Percentiles rank a stretch among this genome's conserved stretches.
phyloP scores from a whole-genome alignment of 2,113 vertebrate genomes.

The Cyprinodon variegatus region DNA sequence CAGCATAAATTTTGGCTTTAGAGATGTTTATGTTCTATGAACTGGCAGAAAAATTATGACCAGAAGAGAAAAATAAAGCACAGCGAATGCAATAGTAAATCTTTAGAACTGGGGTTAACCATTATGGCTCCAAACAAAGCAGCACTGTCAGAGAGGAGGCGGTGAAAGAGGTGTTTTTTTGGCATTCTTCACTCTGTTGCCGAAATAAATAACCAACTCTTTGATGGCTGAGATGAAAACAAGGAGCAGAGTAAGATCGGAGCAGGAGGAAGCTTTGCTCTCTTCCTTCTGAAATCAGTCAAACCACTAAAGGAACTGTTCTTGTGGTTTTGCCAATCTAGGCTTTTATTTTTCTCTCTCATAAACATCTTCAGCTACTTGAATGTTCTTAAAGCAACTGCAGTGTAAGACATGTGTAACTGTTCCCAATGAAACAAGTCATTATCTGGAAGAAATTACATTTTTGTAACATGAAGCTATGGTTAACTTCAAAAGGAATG shows the following conservation, averaged over 20 bases:
- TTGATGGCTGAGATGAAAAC: slow-evolving; percentile 25
- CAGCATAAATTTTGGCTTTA: not conserved
- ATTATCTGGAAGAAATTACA: not conserved
- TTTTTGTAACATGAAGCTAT: not conserved
- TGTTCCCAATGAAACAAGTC: not conserved
- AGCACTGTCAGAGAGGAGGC: slow-evolving; percentile 36
- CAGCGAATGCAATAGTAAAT: slow-evolving; percentile 4
- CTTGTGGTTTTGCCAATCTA: slow-evolving; percentile 17
- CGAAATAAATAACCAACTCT: slow-evolving; percentile 58
- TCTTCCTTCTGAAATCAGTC: slow-evolving; percentile 45
- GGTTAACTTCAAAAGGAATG: not conserved
- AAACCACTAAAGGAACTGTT: slow-evolving; percentile 14
- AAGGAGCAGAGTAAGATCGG: not conserved
- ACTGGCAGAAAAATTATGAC: not conserved
- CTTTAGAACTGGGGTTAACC: slow-evolving; percentile 38
- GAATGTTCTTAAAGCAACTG: slow-evolving; percentile 16
- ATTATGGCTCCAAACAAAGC: slow-evolving; percentile 54
- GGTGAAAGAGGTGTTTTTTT: slow-evolving; percentile 30
- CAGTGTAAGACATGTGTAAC: not conserved
- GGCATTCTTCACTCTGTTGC: slow-evolving; percentile 44
- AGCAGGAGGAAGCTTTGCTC: slow-evolving; percentile 1
- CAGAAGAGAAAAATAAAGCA: not conserved
- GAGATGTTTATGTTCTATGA: slow-evolving; percentile 2
- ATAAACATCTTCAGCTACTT: slow-evolving; percentile 32
- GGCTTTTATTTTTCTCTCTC: not conserved